Conservation (phyloP, 2,888 invertebrate species). For the Auanema sp. region DNA sequence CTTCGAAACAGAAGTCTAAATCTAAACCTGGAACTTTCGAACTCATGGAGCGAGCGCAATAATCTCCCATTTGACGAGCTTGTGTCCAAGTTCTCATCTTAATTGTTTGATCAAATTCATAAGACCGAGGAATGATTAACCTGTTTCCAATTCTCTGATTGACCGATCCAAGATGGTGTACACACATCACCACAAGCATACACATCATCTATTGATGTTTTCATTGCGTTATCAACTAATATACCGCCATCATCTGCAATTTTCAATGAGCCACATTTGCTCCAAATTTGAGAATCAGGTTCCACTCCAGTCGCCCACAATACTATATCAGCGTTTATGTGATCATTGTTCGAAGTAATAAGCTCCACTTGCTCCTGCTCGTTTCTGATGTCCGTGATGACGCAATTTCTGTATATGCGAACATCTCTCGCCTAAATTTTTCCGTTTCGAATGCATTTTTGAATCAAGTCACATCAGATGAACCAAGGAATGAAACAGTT, state of each 20-base stretch:
- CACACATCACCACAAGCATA: conserved; percentile 96
- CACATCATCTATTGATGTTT: conserved; percentile 77
- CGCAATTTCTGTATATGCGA: not conserved
- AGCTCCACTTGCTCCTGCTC: conserved; percentile 9
- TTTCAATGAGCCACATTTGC: conserved; percentile 26
- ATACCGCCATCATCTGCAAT: conserved; percentile 78
- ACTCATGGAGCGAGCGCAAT: conserved; percentile 85
- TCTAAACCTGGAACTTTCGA: conserved; percentile 9
- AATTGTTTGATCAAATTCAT: too few relatives aligned
- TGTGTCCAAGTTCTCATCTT: conserved; percentile 96
- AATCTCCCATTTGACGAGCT: conserved; percentile 93
- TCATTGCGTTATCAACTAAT: conserved; percentile 81
- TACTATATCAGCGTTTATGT: conserved; percentile 76
- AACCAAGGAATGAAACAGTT: conserved; percentile 43
- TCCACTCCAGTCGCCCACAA: conserved; percentile 92
- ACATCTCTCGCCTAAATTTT: not conserved
- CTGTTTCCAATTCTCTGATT: conserved; percentile 72
- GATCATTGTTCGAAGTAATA: not conserved
- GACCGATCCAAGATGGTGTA: conserved; percentile 76
- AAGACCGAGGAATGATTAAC: too few relatives aligned
- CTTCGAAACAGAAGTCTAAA: conserved; percentile 90
- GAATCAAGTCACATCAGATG: conserved; percentile 2
- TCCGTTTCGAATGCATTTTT: not conserved
- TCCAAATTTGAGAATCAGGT: conserved; percentile 64
- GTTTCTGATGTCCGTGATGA: not conserved